These are phyloP conservation scores for Mamestra configurata DNA, from an alignment of 1,140 invertebrate species.

Conservation along the genomic window DNA sequence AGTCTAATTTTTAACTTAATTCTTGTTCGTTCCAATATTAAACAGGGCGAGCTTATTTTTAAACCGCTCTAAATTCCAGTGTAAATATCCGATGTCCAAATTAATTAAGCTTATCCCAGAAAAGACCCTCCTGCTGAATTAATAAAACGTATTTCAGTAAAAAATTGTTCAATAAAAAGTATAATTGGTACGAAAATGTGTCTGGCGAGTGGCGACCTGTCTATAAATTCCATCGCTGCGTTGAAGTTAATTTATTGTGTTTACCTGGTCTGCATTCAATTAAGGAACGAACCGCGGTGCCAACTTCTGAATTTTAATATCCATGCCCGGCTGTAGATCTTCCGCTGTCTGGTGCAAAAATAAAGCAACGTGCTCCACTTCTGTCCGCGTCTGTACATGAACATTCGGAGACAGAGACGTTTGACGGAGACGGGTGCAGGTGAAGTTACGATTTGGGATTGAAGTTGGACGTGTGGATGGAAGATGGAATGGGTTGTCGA, in stretches of 20 bases:
- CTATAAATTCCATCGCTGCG: conserved; percentile 31
- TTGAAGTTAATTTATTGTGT: conserved; percentile 49
- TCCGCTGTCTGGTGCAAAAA: conserved; percentile 26
- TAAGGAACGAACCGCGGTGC: conserved; percentile 28
- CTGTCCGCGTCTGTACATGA: conserved; percentile 26
- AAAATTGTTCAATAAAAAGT: conserved; percentile 39
- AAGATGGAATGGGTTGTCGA: background rate
- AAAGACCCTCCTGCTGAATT: conserved; percentile 16
- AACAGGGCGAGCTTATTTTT: conserved; percentile 16
- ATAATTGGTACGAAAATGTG: conserved; percentile 31
- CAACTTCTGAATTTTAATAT: conserved; percentile 54
- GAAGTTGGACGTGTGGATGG: background rate
- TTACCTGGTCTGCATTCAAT: conserved; percentile 53
- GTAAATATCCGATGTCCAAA: conserved; percentile 32
- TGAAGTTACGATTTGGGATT: conserved; percentile 17
- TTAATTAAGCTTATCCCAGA: conserved; percentile 45
- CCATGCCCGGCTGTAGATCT: background rate
- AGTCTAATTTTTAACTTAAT: conserved; percentile 16
- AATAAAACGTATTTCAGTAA: conserved; percentile 36
- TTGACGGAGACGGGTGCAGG: background rate
- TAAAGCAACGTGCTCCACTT: conserved; percentile 34
- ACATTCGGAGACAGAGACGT: conserved; percentile 12
- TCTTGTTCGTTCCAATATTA: background rate
- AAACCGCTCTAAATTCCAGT: conserved; percentile 20
- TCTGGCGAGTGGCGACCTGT: conserved; percentile 7